Base-by-base conservation (phyloP, 2,797 vertebrate genomes). In the Orientallactaga sibirica region DNA sequence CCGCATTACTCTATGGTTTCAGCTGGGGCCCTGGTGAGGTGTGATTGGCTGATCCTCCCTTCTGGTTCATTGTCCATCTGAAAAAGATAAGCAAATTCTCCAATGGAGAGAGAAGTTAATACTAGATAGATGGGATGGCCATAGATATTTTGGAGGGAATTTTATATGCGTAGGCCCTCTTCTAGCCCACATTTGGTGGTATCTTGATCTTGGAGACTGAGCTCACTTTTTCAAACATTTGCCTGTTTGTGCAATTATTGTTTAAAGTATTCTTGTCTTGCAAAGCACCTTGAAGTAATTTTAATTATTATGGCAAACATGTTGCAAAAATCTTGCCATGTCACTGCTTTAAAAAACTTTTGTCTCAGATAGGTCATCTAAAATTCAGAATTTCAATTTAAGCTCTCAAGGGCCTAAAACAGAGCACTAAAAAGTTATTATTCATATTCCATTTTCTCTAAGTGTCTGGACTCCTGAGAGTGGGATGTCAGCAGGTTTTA, bases 401-500 rank as follows among this genome's bases (percentile, higher is more conserved):
- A 96, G 80, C 78, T 41, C 75, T 91, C 81, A 61, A 88, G 89
- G 90, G 48, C 78, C 48, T 76, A 87, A 82, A 71, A 82, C 67
- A 90, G 73, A 73, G 83, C 85, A 76, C 88, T 91, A 82, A 96
- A 87, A 83, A 95, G 83, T 86, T 61, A 52, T 61, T n/a, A 96
- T 95, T 96, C 81, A 70, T 89, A 95, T 61, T 86, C 33, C 74
- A 0, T 86, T 41, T 84, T 97, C 86, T 90, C 61, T 84, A 95
- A 95, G 78, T 91, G 80, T 95, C 88, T 84, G 85, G 90, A 89
- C 90, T 92, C 93, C 77, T 2, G 94, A 93, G 96, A 96, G 64
- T 66, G 89, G 33, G 70, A 92, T 94, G 94, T 94, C 95, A 96
- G 90, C 75, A 95, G 74, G 41, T 55, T 96, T 97, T 92, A 94